Evolutionary conservation across 1,140 invertebrate genomes (phyloP), one percentile per base, ranked within the genome.

Genomic region (Leptoteleia sp.): DNA sequence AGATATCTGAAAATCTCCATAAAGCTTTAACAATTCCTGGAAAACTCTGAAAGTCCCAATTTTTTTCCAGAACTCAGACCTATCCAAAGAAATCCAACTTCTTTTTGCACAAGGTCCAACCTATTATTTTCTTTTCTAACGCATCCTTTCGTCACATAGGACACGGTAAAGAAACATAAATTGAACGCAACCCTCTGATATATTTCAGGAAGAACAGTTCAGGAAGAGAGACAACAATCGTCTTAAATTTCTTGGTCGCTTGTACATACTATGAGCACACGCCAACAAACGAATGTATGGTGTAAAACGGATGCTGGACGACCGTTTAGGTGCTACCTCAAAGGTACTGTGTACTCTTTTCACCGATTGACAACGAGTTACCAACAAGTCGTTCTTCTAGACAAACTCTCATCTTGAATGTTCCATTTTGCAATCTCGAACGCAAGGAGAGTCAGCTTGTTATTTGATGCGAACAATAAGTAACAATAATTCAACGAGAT

Each of bases 301-400:
- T 62, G 33, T 47, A 64, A 77, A 72, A 73, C 68, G 70, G 76
- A 79, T 73, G 76, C 68, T 73, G 76, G 68, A 79, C 64, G 70
- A 79, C 62, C 70, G 76, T 67, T 72, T 72, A 54, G 54, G 67
- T 68, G 61, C 76, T 65, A 78, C 75, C 75, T 71, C 76, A 72
- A 67, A 72, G 76, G 76, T 78, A 78, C 67, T 72, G 67, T 78
- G 68, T 77, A 79, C 68, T 68, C 42, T 79, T 65, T 71, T 79
- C 54, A 77, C 57, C 57, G 64, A 77, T 77, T 67, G 61, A 77
- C 75, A 77, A 77, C 75, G 68, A 78, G 76, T 72, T 68, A 62
- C 76, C 62, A 72, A 72, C 62, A 68, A 72, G 62, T 73, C 68
- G 64, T 68, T 79, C 68, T 72, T 47, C 59, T 61, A 45, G 40